These are phyloP conservation scores for Rhea americana DNA, from an alignment of 2,113 vertebrate genomes.

Conservation along the genomic window DNA sequence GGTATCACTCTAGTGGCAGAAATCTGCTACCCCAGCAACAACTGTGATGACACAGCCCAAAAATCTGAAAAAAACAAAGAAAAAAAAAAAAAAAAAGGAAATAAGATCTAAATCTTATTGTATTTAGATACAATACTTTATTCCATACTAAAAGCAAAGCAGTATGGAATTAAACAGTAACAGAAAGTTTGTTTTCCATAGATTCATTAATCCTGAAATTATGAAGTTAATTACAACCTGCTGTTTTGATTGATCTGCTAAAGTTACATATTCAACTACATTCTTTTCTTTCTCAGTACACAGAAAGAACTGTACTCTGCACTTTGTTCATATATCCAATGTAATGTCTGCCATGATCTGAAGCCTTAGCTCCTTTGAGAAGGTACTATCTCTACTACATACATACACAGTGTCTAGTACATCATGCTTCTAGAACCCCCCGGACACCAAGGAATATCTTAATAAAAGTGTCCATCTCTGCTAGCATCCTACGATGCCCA, in stretches of 20 bases:
- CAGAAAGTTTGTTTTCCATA: not conserved
- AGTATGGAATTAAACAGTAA: not conserved
- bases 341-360: not conserved
- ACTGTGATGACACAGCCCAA: not conserved
- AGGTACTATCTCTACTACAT: accelerated
- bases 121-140: not conserved
- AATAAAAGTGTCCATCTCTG: not conserved
- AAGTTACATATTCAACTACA: not conserved
- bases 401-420: not conserved
- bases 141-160: not conserved
- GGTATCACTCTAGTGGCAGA: not conserved
- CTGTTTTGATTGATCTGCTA: not conserved
- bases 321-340: not conserved
- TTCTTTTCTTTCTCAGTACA: not conserved
- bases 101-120: no score
- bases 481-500: not conserved
- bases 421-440: not conserved
- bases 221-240: not conserved
- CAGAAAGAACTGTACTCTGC: not conserved
- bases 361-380: not conserved
- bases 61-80: not conserved
- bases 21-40: constrained; percentile 1
- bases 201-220: not conserved
- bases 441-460: not conserved
- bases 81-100: not conserved